Evolutionary conservation across 1,140 invertebrate species (phyloP).

Genomic region (Delia radicum): DNA sequence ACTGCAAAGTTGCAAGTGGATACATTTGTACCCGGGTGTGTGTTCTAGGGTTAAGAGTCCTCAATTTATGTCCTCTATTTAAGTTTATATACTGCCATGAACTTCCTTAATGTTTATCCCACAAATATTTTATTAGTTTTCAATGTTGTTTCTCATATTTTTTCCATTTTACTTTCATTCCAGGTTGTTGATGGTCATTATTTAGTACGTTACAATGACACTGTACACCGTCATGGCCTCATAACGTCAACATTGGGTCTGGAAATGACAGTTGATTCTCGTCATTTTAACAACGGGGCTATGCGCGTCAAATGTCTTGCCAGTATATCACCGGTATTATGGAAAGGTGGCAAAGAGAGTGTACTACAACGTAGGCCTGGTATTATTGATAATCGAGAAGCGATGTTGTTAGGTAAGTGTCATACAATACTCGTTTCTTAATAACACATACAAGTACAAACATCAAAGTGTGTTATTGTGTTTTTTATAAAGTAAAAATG

Average conservation of each 20-base stretch:
- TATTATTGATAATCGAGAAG: constrained; percentile 62
- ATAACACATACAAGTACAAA: too few species aligned
- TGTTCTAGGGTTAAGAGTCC: too few species aligned
- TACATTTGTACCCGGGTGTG: too few species aligned
- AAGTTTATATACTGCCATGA: too few species aligned
- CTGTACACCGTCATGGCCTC: constrained; percentile 60
- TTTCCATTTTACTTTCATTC: constrained; percentile 28
- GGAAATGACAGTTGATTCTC: constrained; percentile 57
- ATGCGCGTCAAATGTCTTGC: constrained; percentile 65
- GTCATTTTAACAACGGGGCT: constrained; percentile 60
- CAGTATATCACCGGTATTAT: constrained; percentile 61
- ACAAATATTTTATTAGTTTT: not conserved
- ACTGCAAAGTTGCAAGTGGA: too few species aligned
- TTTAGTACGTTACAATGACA: constrained; percentile 58
- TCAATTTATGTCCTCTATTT: too few species aligned
- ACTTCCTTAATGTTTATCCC: not conserved
- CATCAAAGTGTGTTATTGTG: too few species aligned
- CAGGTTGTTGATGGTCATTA: constrained; percentile 58
- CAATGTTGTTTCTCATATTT: not conserved
- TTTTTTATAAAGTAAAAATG: too few species aligned
- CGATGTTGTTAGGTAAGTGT: constrained; percentile 61
- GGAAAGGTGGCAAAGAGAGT: constrained; percentile 61
- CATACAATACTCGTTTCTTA: not conserved
- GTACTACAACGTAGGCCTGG: constrained; percentile 59
- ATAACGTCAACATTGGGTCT: constrained; percentile 61